Evolutionary conservation across 2,888 invertebrate species (phyloP), one percentile per base, ranked within the genome.

Genomic region (Sericinus montela): DNA sequence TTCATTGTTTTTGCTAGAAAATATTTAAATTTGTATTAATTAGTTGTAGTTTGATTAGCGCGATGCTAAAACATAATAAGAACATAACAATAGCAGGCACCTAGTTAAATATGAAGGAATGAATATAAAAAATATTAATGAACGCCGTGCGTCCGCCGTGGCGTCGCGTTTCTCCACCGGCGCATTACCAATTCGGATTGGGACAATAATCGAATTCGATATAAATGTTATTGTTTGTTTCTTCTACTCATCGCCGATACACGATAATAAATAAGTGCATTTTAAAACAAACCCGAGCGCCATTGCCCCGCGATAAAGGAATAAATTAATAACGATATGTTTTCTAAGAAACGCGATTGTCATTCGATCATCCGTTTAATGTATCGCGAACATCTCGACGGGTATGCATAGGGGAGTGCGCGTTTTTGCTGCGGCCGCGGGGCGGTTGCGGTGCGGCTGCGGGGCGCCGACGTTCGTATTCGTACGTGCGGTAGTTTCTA

Each of bases 391-490:
- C 15, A 35, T 35, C 14, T 35, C 15, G 15, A 15, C 15, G 35
- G n/a, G 32, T 32, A 11, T 34, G 29, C 55, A 57, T 58, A 53
- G 57, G 11, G 19, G 5, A 19, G 54, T 57, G 30, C 43, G 54
- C 48, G 46, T 38, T 38, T 38, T 36, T 36, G 35, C 25, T 23
- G 8, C 25, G 15, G 25, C 6, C 23, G 23, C 29, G n/a, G 65
- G 59, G 68, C 76, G 28, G 30, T 16, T 6, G 16, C 11, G 19
- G 8, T 15, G 44, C 29, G 36, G 7, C 23, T 13, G 25, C 30
- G 30, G n/a, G 28, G 28, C 28, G 5, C 9, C 0, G 8, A 9
- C 8, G 28, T 28, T 7, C 28, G 10, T 7, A 19, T 19, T 2
- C 19, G 19, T 19, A 28, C 32, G 34, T 42, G 36, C 36, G 16